Evolutionary conservation across 2,113 vertebrate species (phyloP).

Genomic region (Glareola pratincola): DNA sequence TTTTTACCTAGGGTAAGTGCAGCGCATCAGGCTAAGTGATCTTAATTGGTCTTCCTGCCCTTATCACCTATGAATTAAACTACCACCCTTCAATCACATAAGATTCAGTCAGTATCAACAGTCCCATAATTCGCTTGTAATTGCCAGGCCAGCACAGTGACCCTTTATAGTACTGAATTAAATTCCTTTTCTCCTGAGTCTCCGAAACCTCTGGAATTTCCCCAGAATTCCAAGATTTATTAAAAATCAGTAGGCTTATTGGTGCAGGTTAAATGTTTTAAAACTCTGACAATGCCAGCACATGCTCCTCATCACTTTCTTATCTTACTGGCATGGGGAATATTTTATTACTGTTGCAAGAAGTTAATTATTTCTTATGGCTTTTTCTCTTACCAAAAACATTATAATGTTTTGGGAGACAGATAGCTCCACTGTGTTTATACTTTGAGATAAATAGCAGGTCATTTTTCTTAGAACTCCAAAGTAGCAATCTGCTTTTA

Average conservation of each 20-base stretch:
- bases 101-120: not conserved
- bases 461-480: not conserved
- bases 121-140: not conserved
- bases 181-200: slow-evolving; percentile 5
- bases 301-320: slow-evolving; percentile 40
- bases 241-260: slow-evolving; percentile 37
- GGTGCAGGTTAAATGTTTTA: not conserved
- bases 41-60: not conserved
- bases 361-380: not conserved
- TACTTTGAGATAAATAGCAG: not conserved
- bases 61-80: not conserved
- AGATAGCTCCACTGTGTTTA: not conserved
- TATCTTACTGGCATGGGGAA: slow-evolving; percentile 34
- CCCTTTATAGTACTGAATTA: not conserved
- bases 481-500: not conserved
- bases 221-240: slow-evolving; percentile 34
- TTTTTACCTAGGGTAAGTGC: not conserved
- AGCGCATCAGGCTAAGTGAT: not conserved
- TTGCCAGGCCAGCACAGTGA: not conserved
- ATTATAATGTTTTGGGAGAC: not conserved
- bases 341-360: slow-evolving; percentile 44
- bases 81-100: not conserved
- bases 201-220: slow-evolving; percentile 32
- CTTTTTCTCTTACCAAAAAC: not conserved
- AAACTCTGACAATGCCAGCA: not conserved